Evolutionary conservation across 23 tunicate species (phyloP).

Genomic region (Halocynthia roretzi): DNA sequence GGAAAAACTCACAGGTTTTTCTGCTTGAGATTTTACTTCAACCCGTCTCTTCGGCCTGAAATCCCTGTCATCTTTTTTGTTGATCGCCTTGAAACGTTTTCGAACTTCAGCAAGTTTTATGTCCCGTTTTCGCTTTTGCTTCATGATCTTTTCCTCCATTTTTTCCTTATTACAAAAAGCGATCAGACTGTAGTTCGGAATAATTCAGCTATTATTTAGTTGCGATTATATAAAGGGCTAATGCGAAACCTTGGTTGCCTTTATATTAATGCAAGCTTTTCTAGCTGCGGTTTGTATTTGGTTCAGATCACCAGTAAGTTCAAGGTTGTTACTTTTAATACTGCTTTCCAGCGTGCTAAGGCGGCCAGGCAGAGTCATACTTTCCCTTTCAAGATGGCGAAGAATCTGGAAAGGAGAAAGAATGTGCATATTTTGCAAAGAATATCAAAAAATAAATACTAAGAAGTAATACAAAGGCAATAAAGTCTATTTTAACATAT

Average conservation of each 20-base stretch:
- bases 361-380: slow-evolving; percentile 33
- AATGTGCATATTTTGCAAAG: no score
- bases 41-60: slow-evolving; percentile 21
- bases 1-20: slow-evolving; percentile 11
- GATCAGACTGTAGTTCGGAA: neutral
- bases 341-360: slow-evolving; percentile 32
- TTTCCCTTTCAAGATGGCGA: slow-evolving; percentile 35
- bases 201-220: neutral
- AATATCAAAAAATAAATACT: no score
- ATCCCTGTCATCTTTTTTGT: slow-evolving; percentile 43
- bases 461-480: no score
- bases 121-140: slow-evolving; percentile 43
- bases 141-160: slow-evolving; percentile 38
- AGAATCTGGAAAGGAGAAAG: slow-evolving; percentile 19
- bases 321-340: slow-evolving; percentile 25
- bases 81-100: slow-evolving; percentile 43
- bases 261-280: slow-evolving; percentile 42
- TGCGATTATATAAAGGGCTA: neutral
- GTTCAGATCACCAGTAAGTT: slow-evolving; percentile 33
- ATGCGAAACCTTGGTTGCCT: slow-evolving; percentile 30
- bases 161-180: slow-evolving; percentile 30
- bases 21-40: slow-evolving; percentile 1
- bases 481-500: no score
- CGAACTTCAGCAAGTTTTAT: slow-evolving; percentile 36
- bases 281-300: slow-evolving; percentile 44